These are phyloP conservation scores for Aporrectodea caliginosa DNA, from an alignment of 1,140 invertebrate species.

Conservation along the genomic window DNA sequence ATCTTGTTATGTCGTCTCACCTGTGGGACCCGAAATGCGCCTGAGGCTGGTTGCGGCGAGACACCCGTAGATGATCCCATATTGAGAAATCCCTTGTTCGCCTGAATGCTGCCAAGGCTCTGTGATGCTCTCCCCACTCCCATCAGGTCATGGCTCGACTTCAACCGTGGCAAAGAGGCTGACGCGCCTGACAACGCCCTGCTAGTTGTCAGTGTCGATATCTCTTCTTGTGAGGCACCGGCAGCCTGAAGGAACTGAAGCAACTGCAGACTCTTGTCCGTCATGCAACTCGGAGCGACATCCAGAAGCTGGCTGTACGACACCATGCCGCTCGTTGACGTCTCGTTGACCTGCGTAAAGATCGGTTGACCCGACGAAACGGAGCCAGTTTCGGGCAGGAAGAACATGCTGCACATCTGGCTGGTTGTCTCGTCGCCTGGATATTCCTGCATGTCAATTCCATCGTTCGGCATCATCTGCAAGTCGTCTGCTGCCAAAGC, in stretches of 20 bases:
- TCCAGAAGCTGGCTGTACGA: neutral
- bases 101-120: neutral
- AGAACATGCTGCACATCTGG: neutral
- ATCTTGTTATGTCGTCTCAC: no score
- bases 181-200: neutral
- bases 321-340: conserved; percentile 57
- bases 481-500: neutral
- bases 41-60: neutral
- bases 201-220: no score
- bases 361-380: neutral
- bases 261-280: conserved; percentile 52
- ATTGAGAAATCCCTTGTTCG: neutral
- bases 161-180: neutral
- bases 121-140: neutral
- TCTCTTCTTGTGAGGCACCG: no score
- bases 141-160: neutral
- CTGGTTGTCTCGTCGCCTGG: neutral
- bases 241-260: no score
- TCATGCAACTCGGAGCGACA: conserved; percentile 20
- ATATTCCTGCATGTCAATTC: neutral
- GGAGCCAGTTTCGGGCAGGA: neutral
- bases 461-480: neutral
- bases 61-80: neutral
- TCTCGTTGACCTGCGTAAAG: neutral
- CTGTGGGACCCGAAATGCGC: neutral